Evolutionary conservation across 2,113 vertebrate genomes (phyloP), one percentile per base, ranked within the genome.

Genomic region (Trichechus manatus): DNA sequence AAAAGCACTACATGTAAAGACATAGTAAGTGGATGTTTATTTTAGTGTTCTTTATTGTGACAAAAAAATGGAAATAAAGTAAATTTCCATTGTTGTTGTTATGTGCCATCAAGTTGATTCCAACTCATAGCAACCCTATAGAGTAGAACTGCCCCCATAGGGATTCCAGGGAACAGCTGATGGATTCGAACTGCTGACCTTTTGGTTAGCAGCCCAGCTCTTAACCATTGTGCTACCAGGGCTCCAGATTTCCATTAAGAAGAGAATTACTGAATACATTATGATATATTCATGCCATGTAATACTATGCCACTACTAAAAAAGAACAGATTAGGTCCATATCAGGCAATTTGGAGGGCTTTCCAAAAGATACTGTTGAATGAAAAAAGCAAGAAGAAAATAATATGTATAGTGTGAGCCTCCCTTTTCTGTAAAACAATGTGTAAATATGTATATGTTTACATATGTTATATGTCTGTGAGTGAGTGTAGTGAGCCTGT

Each of bases 1-100:
- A 66, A 87, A 90, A 88, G 25, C 6, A 53, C 25, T 79, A 27
- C 42, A 22, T 91, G 3, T 77, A 68, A 96, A 92, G 63, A 39
- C 6, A 44, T 50, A 93, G 22, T 92, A 66, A 95, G 74, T 81
- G 1, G 15, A 33, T 89, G n/a, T 92, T 78, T 79, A 63, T 92
- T 91, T 95, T 14, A 85, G 4, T 80, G 29, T 66, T 94, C 5
- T 81, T 91, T 94, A 29, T 87, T 93, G 6, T 89, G 53, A 74
- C n/a, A 50, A 66, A 47, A 80, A 94, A 90, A 31, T 23, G 29
- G 14, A 93, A 31, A 20, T 44, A 47, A 3, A 59, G 36, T 85
- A 68, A 77, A 89, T 93, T 77, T 89, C 20, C n/a, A 59, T 59
- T 96, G 53, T 56, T 17, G 15, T 56, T 17, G 15, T 56, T 56